Conservation (phyloP, 2,888 invertebrate species). For the Netelia inedita region DNA sequence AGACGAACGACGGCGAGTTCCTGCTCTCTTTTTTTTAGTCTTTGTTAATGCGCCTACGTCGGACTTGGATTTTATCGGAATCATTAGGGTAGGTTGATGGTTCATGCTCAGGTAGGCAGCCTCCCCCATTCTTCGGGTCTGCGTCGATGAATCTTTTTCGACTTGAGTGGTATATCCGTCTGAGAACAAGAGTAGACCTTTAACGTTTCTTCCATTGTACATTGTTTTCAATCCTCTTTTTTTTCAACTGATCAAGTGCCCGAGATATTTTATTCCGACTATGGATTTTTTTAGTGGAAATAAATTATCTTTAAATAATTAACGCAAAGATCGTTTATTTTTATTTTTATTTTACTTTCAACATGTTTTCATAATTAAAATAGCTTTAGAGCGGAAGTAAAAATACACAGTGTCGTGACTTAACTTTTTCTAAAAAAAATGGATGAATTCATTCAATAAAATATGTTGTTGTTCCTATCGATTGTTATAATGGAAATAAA, state of each 20-base stretch:
- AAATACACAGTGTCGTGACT: too few relatives aligned
- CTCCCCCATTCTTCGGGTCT: background rate
- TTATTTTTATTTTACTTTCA: too few relatives aligned
- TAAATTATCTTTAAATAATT: too few relatives aligned
- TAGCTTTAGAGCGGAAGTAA: too few relatives aligned
- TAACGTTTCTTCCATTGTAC: background rate
- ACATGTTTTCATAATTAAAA: too few relatives aligned
- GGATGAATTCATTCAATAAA: too few relatives aligned
- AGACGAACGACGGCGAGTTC: background rate
- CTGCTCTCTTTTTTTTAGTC: background rate
- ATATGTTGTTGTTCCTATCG: too few relatives aligned
- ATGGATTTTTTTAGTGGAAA: too few relatives aligned
- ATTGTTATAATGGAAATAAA: too few relatives aligned
- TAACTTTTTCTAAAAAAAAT: too few relatives aligned
- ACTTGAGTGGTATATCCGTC: constrained; percentile 15
- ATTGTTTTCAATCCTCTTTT: background rate
- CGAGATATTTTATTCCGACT: background rate
- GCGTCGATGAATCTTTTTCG: background rate
- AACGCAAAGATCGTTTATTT: too few relatives aligned
- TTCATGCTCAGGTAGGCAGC: background rate
- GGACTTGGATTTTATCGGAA: constrained; percentile 5
- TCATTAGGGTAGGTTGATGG: constrained; percentile 6
- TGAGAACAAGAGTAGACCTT: background rate
- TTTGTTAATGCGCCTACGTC: background rate
- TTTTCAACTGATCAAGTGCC: background rate